Evolutionary conservation across 2,888 invertebrate species (phyloP).

Genomic region (Dione vanillae): DNA sequence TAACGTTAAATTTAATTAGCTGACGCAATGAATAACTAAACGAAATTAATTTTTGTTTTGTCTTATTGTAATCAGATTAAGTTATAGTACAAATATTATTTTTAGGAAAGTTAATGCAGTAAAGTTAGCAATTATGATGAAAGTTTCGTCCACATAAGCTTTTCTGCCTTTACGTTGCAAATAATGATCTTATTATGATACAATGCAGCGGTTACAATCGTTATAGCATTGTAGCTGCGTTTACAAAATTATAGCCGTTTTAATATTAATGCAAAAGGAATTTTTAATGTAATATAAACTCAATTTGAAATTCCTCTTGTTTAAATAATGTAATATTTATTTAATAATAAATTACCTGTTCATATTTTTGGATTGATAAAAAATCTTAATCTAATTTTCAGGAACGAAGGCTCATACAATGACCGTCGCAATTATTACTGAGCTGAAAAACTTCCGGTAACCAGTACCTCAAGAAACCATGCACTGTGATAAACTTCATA

Average conservation of each 20-base stretch:
- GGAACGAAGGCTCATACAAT: slow-evolving; percentile 62
- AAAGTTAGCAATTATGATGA: not conserved
- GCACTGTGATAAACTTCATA: slow-evolving; percentile 73
- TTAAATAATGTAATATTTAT: no score
- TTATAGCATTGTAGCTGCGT: no score
- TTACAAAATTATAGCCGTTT: no score
- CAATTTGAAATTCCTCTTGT: no score
- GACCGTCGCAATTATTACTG: slow-evolving; percentile 57
- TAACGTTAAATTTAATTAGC: no score
- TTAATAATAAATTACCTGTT: no score
- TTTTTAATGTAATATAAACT: no score
- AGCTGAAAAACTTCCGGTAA: slow-evolving; percentile 38
- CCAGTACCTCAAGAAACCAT: slow-evolving; percentile 61
- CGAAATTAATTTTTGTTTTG: not conserved
- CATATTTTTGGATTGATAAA: no score
- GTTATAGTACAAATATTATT: not conserved
- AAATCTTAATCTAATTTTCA: slow-evolving; percentile 54
- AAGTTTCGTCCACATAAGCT: slow-evolving; percentile 21
- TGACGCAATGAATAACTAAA: no score
- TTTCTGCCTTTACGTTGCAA: no score
- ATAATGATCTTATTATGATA: slow-evolving; percentile 31
- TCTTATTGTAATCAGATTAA: not conserved
- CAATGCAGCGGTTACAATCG: not conserved
- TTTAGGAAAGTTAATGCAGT: not conserved
- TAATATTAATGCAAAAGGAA: no score